These are phyloP conservation scores for Cottoperca gobio DNA, from an alignment of 2,797 vertebrate species.

Conservation along the genomic window DNA sequence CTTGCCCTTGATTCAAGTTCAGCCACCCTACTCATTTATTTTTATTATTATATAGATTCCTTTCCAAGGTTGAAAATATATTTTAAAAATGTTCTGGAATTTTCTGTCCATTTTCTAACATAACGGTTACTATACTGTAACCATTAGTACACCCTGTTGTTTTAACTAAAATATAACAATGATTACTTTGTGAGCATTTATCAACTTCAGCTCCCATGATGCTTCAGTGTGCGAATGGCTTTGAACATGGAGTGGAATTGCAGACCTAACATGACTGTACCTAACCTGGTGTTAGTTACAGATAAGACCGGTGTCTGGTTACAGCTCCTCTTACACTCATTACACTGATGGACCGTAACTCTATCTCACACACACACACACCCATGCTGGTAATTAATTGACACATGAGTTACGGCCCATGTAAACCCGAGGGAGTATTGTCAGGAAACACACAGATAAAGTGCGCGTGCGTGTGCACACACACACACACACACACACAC, in stretches of 20 bases:
- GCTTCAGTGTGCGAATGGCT: neutral
- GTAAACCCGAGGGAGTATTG: constrained; percentile 54
- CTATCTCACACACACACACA: constrained; percentile 35
- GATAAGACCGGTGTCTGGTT: constrained; percentile 62
- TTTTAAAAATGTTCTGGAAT: too few relatives aligned
- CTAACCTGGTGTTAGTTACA: constrained; percentile 77
- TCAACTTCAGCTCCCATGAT: constrained; percentile 3
- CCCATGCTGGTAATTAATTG: constrained; percentile 69
- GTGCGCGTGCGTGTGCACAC: too few relatives aligned
- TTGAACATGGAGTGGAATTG: neutral
- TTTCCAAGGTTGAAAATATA: too few relatives aligned
- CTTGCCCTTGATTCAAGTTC: neutral
- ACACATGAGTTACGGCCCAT: constrained; percentile 59
- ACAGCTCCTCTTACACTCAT: constrained; percentile 69
- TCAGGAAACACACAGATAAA: constrained; percentile 30
- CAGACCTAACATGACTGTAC: constrained; percentile 12
- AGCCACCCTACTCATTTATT: neutral
- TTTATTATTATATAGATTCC: too few relatives aligned
- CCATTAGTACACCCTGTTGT: too few relatives aligned
- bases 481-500: too few relatives aligned
- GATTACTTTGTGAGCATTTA: neutral
- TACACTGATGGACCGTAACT: constrained; percentile 76
- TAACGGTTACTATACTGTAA: neutral
- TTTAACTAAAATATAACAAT: neutral
- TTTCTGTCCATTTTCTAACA: neutral